Percentiles rank a stretch among this genome's conserved stretches.
Conservation (phyloP, 2,888 invertebrate genomes). For the Muschampia plurimacula region DNA sequence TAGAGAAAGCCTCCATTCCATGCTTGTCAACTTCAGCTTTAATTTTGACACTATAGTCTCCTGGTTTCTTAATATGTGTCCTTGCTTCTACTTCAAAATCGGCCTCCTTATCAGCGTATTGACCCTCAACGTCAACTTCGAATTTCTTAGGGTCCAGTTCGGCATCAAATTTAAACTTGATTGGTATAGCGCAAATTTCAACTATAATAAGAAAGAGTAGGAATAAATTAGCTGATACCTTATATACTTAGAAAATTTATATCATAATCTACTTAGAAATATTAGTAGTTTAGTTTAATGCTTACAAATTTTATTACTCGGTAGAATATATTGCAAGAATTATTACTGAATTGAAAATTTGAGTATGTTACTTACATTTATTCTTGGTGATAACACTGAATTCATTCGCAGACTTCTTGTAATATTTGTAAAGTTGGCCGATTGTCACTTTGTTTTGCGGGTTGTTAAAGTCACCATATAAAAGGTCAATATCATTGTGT, state of each 20-base stretch:
- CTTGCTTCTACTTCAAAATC: conserved; percentile 86
- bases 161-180: conserved; percentile 83
- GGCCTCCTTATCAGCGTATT: conserved; percentile 86
- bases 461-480: conserved; percentile 86
- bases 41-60: conserved; percentile 74
- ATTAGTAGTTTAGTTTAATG: no score
- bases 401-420: conserved; percentile 63
- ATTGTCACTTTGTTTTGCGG: conserved; percentile 83
- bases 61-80: conserved; percentile 70
- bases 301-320: background rate
- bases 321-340: background rate
- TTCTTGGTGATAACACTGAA: conserved; percentile 83
- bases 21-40: conserved; percentile 61
- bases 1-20: conserved; percentile 79
- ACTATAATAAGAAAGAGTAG: conserved; percentile 62
- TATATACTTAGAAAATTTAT: no score
- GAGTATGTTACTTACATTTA: conserved; percentile 61
- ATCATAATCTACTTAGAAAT: no score
- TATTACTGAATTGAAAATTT: no score
- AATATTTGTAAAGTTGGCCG: conserved; percentile 71
- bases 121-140: conserved; percentile 83
- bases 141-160: conserved; percentile 85
- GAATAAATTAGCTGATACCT: background rate
- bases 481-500: conserved; percentile 82
- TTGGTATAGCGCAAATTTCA: conserved; percentile 80